These are phyloP conservation scores for Allolobophora icterica DNA, from an alignment of 2,888 invertebrate genomes.

Conservation along the genomic window DNA sequence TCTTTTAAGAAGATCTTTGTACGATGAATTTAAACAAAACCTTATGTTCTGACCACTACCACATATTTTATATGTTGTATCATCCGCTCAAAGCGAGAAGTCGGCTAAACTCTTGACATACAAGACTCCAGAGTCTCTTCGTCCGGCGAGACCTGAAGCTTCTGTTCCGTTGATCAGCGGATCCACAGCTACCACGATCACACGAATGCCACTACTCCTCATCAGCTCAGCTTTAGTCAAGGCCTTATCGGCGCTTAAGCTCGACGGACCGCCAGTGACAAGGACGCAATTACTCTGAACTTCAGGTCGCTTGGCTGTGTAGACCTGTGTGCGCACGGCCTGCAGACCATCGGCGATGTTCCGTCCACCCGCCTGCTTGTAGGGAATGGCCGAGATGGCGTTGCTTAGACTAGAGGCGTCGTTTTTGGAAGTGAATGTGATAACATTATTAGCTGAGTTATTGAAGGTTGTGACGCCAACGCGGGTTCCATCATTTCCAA, in stretches of 20 bases:
- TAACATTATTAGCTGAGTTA: background rate
- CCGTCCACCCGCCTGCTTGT: background rate
- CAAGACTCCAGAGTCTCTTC: background rate
- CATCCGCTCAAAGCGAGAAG: background rate
- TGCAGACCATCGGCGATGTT: conserved; percentile 8
- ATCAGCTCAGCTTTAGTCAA: background rate
- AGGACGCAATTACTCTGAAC: background rate
- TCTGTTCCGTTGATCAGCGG: conserved; percentile 7
- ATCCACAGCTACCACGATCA: conserved; percentile 18
- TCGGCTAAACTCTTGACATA: background rate
- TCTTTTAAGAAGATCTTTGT: too few species aligned
- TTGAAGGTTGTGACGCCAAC: conserved; percentile 21
- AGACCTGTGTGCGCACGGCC: background rate
- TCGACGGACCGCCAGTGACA: background rate
- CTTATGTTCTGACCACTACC: background rate
- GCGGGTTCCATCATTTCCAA: background rate
- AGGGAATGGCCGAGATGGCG: conserved; percentile 19
- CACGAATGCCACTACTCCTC: background rate
- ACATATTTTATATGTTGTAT: background rate
- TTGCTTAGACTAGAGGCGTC: background rate
- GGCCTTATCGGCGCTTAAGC: background rate
- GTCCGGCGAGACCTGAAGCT: conserved; percentile 29
- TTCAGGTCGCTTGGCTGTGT: background rate
- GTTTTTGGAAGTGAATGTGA: background rate
- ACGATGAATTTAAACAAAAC: too few species aligned